phyloP scores from a whole-genome alignment of 1,140 invertebrate species.

The Globodera rostochiensis region DNA sequence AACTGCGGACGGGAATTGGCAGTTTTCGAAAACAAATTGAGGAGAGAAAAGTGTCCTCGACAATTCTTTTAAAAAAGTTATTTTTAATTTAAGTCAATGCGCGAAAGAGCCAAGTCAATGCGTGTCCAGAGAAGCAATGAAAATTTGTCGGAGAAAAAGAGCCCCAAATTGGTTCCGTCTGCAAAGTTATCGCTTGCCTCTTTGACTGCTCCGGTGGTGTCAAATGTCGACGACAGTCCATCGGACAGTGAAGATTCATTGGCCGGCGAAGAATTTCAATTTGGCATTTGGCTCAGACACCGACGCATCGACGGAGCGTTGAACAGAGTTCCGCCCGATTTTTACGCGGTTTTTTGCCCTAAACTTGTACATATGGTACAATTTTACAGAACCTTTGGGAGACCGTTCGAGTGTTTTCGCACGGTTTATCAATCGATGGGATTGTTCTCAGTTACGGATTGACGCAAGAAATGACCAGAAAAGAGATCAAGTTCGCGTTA shows the following conservation, averaged over 20 bases:
- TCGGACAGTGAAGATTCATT: conserved; percentile 58
- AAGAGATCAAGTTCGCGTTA: conserved; percentile 95
- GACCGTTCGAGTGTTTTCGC: conserved; percentile 63
- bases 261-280: conserved; percentile 71
- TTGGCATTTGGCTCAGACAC: conserved; percentile 93
- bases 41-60: conserved; percentile 53
- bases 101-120: conserved; percentile 59
- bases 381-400: conserved; percentile 63
- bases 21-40: conserved; percentile 65
- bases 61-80: background rate
- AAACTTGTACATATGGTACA: conserved; percentile 76
- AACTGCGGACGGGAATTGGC: conserved; percentile 61
- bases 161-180: conserved; percentile 45
- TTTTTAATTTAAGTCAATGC: conserved; percentile 66
- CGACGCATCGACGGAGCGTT: conserved; percentile 90
- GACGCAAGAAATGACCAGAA: conserved; percentile 83
- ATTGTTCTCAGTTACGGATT: conserved; percentile 58
- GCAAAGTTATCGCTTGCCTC: conserved; percentile 16
- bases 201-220: conserved; percentile 3
- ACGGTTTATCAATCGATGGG: conserved; percentile 59
- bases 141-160: conserved; percentile 40
- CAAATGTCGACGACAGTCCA: conserved; percentile 33
- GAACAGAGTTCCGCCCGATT: conserved; percentile 91
- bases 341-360: conserved; percentile 90
- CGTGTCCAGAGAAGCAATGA: conserved; percentile 32